Conservation (phyloP, 2,797 vertebrate species). For the Danio choprae region DNA sequence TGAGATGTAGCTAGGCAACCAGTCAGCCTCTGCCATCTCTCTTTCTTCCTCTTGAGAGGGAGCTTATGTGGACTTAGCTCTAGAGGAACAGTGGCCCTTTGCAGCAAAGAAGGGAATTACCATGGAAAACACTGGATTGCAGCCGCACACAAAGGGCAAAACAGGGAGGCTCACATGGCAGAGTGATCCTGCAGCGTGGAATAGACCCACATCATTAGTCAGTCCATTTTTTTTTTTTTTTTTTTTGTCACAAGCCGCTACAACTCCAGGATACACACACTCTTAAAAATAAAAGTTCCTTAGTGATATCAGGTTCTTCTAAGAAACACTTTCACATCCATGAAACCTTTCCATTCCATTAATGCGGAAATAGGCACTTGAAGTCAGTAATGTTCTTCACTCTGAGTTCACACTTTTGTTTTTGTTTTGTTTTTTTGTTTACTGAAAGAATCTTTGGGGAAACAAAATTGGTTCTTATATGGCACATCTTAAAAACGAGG, state of each 20-base stretch:
- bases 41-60: conserved; percentile 77
- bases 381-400: no score
- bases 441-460: no score
- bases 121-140: conserved; percentile 74
- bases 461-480: no score
- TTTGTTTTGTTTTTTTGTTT: no score
- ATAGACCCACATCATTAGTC: conserved; percentile 25
- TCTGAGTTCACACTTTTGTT: no score
- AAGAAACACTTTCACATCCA: no score
- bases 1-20: conserved; percentile 80
- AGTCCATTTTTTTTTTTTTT: neutral
- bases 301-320: no score
- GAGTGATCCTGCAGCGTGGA: conserved; percentile 33
- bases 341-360: no score
- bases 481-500: no score
- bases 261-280: neutral
- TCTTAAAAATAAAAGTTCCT: no score
- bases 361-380: no score
- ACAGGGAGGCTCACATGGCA: conserved; percentile 63
- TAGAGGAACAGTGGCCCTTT: conserved; percentile 75
- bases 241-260: neutral
- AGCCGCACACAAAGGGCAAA: conserved; percentile 46
- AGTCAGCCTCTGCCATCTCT: conserved; percentile 71
- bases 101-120: conserved; percentile 73
- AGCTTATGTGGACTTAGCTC: conserved; percentile 80